phyloP scores from a whole-genome alignment of 2,888 invertebrate species.

The Dryococelus australis region DNA sequence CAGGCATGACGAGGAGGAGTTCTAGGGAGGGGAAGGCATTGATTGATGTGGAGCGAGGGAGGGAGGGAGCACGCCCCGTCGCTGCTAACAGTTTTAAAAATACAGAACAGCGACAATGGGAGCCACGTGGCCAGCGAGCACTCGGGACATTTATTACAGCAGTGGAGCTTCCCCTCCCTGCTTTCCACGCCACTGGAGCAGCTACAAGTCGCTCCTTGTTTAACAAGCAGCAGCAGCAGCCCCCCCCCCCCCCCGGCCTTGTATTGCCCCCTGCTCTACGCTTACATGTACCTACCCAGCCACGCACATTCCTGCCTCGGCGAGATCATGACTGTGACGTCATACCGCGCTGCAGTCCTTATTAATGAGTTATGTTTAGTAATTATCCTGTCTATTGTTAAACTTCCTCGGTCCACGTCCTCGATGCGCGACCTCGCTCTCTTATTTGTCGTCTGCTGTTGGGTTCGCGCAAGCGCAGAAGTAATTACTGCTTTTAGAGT shows the following conservation, averaged over 20 bases:
- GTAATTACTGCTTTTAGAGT: too few relatives aligned
- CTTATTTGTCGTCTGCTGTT: too few relatives aligned
- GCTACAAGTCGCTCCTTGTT: neutral
- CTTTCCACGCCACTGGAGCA: neutral
- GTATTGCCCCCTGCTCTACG: neutral
- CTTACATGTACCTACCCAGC: too few relatives aligned
- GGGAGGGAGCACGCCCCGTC: neutral
- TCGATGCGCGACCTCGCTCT: too few relatives aligned
- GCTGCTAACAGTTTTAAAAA: conserved; percentile 10
- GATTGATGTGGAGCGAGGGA: neutral
- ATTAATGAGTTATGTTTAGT: too few relatives aligned
- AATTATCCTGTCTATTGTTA: too few relatives aligned
- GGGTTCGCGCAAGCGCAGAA: too few relatives aligned
- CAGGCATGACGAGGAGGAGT: neutral
- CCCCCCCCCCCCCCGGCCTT: neutral
- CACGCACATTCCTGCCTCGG: too few relatives aligned
- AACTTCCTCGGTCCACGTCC: too few relatives aligned
- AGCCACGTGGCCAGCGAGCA: neutral
- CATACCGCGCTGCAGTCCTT: too few relatives aligned
- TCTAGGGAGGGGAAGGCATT: neutral
- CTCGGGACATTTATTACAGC: neutral
- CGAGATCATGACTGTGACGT: too few relatives aligned
- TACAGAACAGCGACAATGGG: neutral
- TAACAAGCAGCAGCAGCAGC: neutral
- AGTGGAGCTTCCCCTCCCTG: neutral